Evolutionary conservation across 2,797 vertebrate genomes (phyloP), one percentile per base, ranked within the genome.

Genomic region (Sorex maritimensis): DNA sequence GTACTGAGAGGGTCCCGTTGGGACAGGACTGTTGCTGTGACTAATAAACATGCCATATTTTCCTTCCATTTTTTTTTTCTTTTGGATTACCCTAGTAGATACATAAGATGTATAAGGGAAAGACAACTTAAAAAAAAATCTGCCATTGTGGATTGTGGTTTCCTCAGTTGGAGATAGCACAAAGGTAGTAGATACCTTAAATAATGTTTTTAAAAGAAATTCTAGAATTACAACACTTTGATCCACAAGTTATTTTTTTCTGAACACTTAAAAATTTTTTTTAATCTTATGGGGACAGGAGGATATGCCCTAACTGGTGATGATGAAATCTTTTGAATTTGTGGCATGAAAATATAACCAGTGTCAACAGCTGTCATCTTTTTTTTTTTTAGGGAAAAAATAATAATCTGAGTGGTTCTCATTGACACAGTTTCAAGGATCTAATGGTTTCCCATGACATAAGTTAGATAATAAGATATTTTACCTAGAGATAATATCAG

Each of bases 341-440:
- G 69, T 81, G 85, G 17, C 61, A 65, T 72, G 75, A 91, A 93
- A 90, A 80, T 95, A 44, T 80, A 87, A 92, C 79, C 72, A 81
- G 1, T 89, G 79, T 91, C 73, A 81, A 71, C 63, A 41, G 94
- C 79, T 90, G 58, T 92, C 91, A 73, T 84, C 30, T 94, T 30
- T 79, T 96, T 49, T 85, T 96, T 94, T 92, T 94, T 86, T 49
- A 72, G 89, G 78, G 55, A 41, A 41, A 92, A 86, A 79, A 90
- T 72, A 86, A 89, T 28, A 81, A 81, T 88, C 84, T 63, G 4
- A 52, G 23, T 81, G 67, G 82, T 96, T 96, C 87, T 92, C 82
- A 92, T 73, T 86, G 92, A 92, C 71, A 91, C 11, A 85, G 19
- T 86, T 88, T 79, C 63, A 89, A 91, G 34, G 78, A 94, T 65